Base-by-base conservation (phyloP, 92 coral and sea anemone species). In the Zoanthus solanderi region DNA sequence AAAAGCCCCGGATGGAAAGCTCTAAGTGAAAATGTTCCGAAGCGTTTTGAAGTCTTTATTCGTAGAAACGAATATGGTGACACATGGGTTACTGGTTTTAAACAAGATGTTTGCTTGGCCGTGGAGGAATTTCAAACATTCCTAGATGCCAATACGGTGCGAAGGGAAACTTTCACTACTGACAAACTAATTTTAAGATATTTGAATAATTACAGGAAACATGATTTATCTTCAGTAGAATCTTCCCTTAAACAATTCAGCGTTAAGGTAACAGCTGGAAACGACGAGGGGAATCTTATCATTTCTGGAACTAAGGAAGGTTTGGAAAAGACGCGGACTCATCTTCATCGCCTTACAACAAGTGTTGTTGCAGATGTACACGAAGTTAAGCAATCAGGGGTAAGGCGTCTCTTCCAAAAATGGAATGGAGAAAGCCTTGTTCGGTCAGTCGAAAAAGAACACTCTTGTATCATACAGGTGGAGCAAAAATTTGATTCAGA, bases 221-320 rank as follows among this genome's bases (percentile, higher is more conserved):
- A 87, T 3, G 93, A 92, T 28, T 65, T 95, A 28, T 58, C 78
- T 15, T 58, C 81, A 11, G 80, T 95, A 30, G 97, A 88, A 61
- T 56, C 37, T 66, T 79, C 83, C 11, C 84, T 95, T 48, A 42
- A 28, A 15, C 57, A 78, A 18, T 89, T 67, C 87, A 85, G 86
- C 10, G 97, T 95, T 29, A 76, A 79, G 46, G 30, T 94, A 52
- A 68, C 63, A 29, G 73, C 84, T 10, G 95, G 89, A 58, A 87
- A 72, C 71, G 60, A 72, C 6, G 82, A 63, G n/a, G 88, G 88
- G 14, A 87, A 88, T 37, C 86, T 90, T 44, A 61, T 58, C 50
- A 93, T 94, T 63, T 86, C 80, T 84, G 98, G 98, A 13, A 90
- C 90, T 44, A 93, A 87, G 75, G 88, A 88, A 73, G 98, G 98